Evolutionary conservation across 2,888 invertebrate genomes (phyloP).

Genomic region (Drosophila maculinotata): DNA sequence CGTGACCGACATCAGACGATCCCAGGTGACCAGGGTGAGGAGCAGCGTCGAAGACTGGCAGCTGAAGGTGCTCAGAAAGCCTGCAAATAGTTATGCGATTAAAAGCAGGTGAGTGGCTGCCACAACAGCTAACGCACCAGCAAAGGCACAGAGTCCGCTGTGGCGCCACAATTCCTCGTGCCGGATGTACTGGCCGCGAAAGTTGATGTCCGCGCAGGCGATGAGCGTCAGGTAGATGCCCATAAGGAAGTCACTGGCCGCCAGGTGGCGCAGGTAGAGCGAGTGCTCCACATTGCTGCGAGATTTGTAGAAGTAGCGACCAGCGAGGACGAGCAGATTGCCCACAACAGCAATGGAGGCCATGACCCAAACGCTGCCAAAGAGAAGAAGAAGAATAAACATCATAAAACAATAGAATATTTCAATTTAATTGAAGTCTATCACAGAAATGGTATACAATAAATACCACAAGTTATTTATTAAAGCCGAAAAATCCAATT

Average conservation of each 20-base stretch:
- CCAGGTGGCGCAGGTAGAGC: constrained; percentile 88
- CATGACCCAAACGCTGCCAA: constrained; percentile 87
- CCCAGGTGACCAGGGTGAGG: constrained; percentile 87
- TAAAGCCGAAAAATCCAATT: too few species aligned
- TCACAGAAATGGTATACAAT: too few species aligned
- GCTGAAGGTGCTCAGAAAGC: constrained; percentile 87
- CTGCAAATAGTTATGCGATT: constrained; percentile 73
- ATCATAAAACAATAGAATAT: constrained; percentile 35
- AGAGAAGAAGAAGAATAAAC: constrained; percentile 17
- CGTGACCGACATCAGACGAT: constrained; percentile 88
- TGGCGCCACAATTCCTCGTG: constrained; percentile 87
- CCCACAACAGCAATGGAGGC: constrained; percentile 87
- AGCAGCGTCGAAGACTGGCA: constrained; percentile 88
- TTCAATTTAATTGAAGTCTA: too few species aligned
- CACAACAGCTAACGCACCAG: constrained; percentile 84
- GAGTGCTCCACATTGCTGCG: constrained; percentile 87
- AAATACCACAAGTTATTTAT: too few species aligned
- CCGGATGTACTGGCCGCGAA: constrained; percentile 86
- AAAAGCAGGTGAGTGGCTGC: neutral
- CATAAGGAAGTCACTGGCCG: constrained; percentile 88
- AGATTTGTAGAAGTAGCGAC: constrained; percentile 86
- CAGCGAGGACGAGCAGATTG: constrained; percentile 87
- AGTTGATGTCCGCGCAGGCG: constrained; percentile 86
- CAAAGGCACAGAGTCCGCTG: constrained; percentile 86
- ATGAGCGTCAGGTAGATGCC: constrained; percentile 87